Evolutionary conservation across 2,888 invertebrate genomes (phyloP).

Genomic region (Byasa hedistus): DNA sequence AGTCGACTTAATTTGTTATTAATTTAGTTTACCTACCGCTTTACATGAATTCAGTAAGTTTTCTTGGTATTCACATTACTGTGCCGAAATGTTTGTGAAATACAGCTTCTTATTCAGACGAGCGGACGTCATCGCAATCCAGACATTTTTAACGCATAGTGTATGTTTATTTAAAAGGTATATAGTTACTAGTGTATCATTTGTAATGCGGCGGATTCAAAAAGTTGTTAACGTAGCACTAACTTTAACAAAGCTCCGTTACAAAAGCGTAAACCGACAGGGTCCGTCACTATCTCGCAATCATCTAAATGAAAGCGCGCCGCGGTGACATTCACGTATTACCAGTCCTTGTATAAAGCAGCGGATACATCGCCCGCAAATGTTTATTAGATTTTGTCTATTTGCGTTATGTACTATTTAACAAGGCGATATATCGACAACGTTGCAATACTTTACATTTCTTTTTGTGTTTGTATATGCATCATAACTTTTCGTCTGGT

Average conservation of each 20-base stretch:
- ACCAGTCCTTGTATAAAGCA: constrained; percentile 1
- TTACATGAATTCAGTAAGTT: too few species aligned
- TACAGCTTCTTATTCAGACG: neutral
- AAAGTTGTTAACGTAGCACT: constrained; percentile 16
- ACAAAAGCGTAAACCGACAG: constrained; percentile 62
- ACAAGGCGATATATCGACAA: neutral
- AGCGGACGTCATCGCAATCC: neutral
- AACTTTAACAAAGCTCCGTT: constrained; percentile 23
- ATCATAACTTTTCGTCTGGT: too few species aligned
- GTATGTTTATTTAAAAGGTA: neutral
- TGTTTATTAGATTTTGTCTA: neutral
- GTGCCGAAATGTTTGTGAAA: too few species aligned
- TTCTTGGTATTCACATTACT: too few species aligned
- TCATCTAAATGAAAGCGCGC: constrained; percentile 70
- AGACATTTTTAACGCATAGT: neutral
- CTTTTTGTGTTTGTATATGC: too few species aligned
- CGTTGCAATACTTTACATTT: neutral
- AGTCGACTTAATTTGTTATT: too few species aligned
- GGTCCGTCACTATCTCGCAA: constrained; percentile 65
- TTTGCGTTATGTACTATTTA: neutral
- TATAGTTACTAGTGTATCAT: constrained; percentile 6
- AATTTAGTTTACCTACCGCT: too few species aligned
- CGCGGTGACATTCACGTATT: constrained; percentile 32
- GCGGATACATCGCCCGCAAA: neutral
- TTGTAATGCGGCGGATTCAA: constrained; percentile 6